Evolutionary conservation across 2,797 vertebrate genomes (phyloP).

Genomic region (Ctenosaura bakeri): DNA sequence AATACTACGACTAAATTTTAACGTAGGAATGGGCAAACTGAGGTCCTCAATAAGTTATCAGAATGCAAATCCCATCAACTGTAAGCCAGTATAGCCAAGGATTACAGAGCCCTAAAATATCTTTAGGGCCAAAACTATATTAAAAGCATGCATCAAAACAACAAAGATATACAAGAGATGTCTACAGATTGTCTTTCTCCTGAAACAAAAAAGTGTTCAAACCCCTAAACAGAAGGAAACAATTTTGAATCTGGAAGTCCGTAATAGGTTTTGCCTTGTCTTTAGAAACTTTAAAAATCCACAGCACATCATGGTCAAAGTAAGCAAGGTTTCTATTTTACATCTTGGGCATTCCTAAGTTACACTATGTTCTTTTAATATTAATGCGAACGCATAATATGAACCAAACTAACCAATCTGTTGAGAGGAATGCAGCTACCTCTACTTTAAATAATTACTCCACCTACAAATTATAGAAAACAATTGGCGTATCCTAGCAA

Average conservation of each 20-base stretch:
- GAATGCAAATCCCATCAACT: too few species aligned
- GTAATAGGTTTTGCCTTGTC: constrained; percentile 64
- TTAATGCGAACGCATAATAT: constrained; percentile 57
- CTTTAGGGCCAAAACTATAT: not conserved
- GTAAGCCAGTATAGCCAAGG: too few species aligned
- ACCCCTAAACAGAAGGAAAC: constrained; percentile 40
- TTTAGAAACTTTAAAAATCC: constrained; percentile 46
- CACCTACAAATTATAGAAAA: constrained; percentile 73
- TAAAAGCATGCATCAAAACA: not conserved
- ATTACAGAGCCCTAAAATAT: too few species aligned
- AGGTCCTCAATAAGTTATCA: too few species aligned
- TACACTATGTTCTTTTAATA: constrained; percentile 59
- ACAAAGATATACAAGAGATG: not conserved
- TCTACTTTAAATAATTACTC: constrained; percentile 74
- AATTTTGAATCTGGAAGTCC: constrained; percentile 63
- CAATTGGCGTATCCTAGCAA: constrained; percentile 62
- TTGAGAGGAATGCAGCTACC: constrained; percentile 68
- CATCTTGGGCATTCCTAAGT: constrained; percentile 47
- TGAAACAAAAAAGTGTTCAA: constrained; percentile 58
- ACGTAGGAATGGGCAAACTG: too few species aligned
- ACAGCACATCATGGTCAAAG: constrained; percentile 16
- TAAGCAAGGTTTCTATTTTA: constrained; percentile 49
- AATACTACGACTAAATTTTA: too few species aligned
- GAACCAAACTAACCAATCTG: constrained; percentile 62
- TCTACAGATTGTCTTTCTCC: constrained; percentile 59